Evolutionary conservation across 2,888 invertebrate species (phyloP), one percentile per base, ranked within the genome.

Genomic region (Cantharis rufa): DNA sequence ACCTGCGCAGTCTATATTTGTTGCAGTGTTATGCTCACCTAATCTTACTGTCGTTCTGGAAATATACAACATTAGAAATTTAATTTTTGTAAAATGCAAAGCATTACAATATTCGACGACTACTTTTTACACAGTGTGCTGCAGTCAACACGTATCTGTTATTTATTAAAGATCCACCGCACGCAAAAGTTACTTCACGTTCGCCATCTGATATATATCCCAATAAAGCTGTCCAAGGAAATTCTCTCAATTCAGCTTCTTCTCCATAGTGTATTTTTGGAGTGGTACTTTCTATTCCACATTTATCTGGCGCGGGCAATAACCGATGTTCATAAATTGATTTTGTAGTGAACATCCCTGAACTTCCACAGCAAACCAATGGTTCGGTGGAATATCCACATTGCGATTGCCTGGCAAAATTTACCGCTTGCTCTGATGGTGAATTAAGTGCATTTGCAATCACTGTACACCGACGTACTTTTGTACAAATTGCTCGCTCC

Each of bases 101-200:
- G 3, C 5, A 24, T 66, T 66, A 66, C 64, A 66, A 24, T 21
- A 7, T 18, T n/a, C 64, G 18, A 64, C 7, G 21, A 9, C 7
- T 4, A n/a, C 1, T 13, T 13, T 13, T 24, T 7, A 24, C 10
- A 21, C 90, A 90, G 79, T 89, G 89, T 0, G 84, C 90, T 1
- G 91, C 91, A 1, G 91, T 91, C 10, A 91, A 79, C 1, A 91
- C 89, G 80, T 91, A 91, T 84, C 85, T 86, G 0, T 85, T 83
- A 79, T 89, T 91, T 80, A 92, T 91, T 1, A 92, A 87, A 3
- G 88, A 85, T 9, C 90, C 91, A 0, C 90, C 90, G 80, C 91
- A 91, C 1, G 87, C 80, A 18, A 88, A 84, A 7, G 1, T 2
- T n/a, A 7, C 1, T 24, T 72, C 79, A 63, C 71, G 21, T 28